Conservation (phyloP, 2,113 vertebrate species). For the Struthidea cinerea region DNA sequence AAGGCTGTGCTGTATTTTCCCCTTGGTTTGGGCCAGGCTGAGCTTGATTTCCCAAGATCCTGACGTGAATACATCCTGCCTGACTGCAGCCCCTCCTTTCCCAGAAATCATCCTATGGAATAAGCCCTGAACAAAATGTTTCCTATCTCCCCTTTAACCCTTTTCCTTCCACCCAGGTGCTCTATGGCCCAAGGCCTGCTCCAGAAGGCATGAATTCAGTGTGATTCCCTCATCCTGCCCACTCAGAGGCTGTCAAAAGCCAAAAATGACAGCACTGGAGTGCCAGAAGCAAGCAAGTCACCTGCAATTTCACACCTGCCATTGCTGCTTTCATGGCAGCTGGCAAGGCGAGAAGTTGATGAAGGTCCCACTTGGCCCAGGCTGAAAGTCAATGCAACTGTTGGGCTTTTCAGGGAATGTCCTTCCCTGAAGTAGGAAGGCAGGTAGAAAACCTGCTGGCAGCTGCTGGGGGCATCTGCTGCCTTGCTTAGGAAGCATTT, state of each 20-base stretch:
- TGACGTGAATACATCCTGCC: neutral
- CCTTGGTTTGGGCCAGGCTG: neutral
- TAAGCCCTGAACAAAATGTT: neutral
- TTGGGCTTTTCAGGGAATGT: constrained; percentile 27
- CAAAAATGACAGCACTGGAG: constrained; percentile 24
- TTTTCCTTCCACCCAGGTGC: neutral
- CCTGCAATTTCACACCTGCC: constrained; percentile 61
- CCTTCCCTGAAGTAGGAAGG: constrained; percentile 29
- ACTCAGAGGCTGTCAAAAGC: constrained; percentile 18
- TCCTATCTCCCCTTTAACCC: neutral
- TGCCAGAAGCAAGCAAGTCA: constrained; percentile 40
- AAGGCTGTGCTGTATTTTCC: neutral
- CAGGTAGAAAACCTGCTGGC: constrained; percentile 49
- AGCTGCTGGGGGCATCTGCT: constrained; percentile 33
- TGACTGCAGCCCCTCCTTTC: neutral
- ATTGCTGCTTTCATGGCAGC: constrained; percentile 15
- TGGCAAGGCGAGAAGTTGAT: constrained; percentile 49
- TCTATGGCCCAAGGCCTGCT: neutral
- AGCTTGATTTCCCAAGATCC: neutral
- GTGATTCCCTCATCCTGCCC: neutral
- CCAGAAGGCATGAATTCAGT: neutral
- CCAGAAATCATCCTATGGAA: neutral
- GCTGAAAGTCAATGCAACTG: constrained; percentile 55
- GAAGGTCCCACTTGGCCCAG: constrained; percentile 45
- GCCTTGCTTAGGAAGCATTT: neutral